A percentile compares a stretch with the other conserved stretches of the same genome.
These are phyloP conservation scores for Bembecia ichneumoniformis DNA, from an alignment of 2,888 invertebrate genomes.

Conservation along the genomic window DNA sequence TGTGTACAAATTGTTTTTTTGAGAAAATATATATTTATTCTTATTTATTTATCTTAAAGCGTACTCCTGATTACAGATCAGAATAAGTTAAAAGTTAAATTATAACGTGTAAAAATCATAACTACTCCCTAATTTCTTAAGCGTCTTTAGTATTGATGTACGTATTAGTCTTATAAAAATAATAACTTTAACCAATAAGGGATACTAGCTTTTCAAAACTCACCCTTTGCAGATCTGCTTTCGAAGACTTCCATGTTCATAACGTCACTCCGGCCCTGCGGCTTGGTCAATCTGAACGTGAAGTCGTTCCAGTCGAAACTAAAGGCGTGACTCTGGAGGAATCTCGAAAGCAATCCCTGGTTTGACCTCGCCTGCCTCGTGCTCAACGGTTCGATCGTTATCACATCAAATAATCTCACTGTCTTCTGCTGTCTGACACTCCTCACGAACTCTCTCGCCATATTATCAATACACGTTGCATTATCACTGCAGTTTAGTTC, in stretches of 20 bases:
- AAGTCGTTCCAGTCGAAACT: conserved; percentile 69
- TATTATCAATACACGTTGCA: conserved; percentile 70
- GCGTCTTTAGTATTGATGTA: too few relatives aligned
- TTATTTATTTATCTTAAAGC: too few relatives aligned
- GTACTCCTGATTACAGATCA: too few relatives aligned
- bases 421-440: conserved; percentile 67
- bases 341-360: conserved; percentile 45
- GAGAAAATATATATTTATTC: too few relatives aligned
- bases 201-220: conserved; percentile 10
- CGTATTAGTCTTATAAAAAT: too few relatives aligned
- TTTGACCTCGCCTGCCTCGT: conserved; percentile 48
- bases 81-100: too few relatives aligned
- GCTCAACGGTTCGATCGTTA: conserved; percentile 68
- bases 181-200: too few relatives aligned
- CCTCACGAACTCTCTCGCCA: conserved; percentile 63
- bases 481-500: conserved; percentile 73
- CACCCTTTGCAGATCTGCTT: conserved; percentile 60
- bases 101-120: too few relatives aligned
- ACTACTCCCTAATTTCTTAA: too few relatives aligned
- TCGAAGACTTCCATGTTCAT: conserved; percentile 61
- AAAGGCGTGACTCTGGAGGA: conserved; percentile 66
- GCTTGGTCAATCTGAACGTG: conserved; percentile 63
- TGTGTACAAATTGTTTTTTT: too few relatives aligned
- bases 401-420: conserved; percentile 64
- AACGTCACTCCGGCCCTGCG: conserved; percentile 55